Base-by-base conservation (phyloP, 2,797 vertebrate genomes). In the Sphenodon punctatus region DNA sequence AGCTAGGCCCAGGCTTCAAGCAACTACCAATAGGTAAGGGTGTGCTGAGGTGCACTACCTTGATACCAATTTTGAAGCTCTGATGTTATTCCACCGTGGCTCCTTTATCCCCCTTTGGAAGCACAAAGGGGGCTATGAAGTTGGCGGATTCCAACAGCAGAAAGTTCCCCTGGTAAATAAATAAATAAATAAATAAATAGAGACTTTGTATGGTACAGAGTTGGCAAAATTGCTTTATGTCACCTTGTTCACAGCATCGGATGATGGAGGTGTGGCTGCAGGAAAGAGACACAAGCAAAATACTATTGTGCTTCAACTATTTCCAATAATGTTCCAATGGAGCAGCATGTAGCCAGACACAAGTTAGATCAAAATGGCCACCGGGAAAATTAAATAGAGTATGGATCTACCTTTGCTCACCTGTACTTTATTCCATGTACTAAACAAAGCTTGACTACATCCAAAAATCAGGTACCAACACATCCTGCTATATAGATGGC, bases 171-270 rank as follows among this genome's bases (percentile, higher is more conserved):
- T 25, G 48, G 14, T 45, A 56, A n/a, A n/a, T n/a, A n/a, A n/a
- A n/a, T n/a, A n/a, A n/a, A n/a, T n/a, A n/a, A n/a, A n/a, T n/a
- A n/a, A n/a, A n/a, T 23, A 3, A 19, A n/a, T 88, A 64, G 53
- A 22, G 6, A 23, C 11, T 11, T 23, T 25, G 46, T 46, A 23
- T 25, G 22, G 46, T 12, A 72, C 51, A 60, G 72, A 68, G 36
- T 0, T 8, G 49, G 15, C 0, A 0, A 36, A 32, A 0, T 1
- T 23, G 34, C 49, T 82, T n/a, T n/a, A 42, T n/a, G 12, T 5
- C 2, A 2, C 41, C 63, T 83, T 78, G 46, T 39, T 60, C 12
- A 34, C 23, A 67, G 58, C 43, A 71, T 77, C 9, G 1, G 77
- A 48, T 56, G 22, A 27, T 77, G 86, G 74, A 25, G 49, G 27